Evolutionary conservation across 2,888 invertebrate genomes (phyloP).

Genomic region (Cordilura impudica): DNA sequence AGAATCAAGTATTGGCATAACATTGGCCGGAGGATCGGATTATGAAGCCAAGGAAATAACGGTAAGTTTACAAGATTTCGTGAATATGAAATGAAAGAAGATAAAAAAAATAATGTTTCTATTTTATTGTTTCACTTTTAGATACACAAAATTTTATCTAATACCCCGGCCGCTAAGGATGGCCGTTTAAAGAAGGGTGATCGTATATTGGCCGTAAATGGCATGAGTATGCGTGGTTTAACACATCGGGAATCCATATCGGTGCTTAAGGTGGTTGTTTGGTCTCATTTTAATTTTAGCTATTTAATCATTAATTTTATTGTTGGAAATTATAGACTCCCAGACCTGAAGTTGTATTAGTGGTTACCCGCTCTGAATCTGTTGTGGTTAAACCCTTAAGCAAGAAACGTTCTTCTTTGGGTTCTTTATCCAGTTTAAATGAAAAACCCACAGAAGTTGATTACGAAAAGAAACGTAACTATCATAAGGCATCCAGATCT

Average conservation of each 20-base stretch:
- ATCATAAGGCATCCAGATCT: slow-evolving; percentile 77
- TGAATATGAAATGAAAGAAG: not conserved
- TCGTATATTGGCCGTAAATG: slow-evolving; percentile 93
- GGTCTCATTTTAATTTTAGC: not conserved
- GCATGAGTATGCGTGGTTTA: slow-evolving; percentile 87
- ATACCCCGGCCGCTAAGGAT: slow-evolving; percentile 91
- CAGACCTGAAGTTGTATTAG: slow-evolving; percentile 87
- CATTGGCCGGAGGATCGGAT: slow-evolving; percentile 92
- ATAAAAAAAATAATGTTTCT: not conserved
- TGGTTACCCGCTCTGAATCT: slow-evolving; percentile 82
- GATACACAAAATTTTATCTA: slow-evolving; percentile 92
- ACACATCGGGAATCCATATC: slow-evolving; percentile 92
- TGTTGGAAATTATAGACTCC: slow-evolving; percentile 81
- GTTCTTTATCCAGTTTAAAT: slow-evolving; percentile 76
- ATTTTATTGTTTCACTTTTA: slow-evolving; percentile 72
- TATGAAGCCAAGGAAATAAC: slow-evolving; percentile 95
- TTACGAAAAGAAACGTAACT: slow-evolving; percentile 75
- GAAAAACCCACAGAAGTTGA: slow-evolving; percentile 76
- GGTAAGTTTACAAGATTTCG: slow-evolving; percentile 80
- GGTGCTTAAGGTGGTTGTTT: slow-evolving; percentile 85
- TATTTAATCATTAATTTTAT: slow-evolving; percentile 49
- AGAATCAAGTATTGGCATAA: slow-evolving; percentile 89
- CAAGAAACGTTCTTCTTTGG: slow-evolving; percentile 77
- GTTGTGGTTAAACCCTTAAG: slow-evolving; percentile 74
- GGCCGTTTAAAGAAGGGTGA: slow-evolving; percentile 92